phyloP scores from a whole-genome alignment of 2,888 invertebrate genomes.

The Hyalella azteca region DNA sequence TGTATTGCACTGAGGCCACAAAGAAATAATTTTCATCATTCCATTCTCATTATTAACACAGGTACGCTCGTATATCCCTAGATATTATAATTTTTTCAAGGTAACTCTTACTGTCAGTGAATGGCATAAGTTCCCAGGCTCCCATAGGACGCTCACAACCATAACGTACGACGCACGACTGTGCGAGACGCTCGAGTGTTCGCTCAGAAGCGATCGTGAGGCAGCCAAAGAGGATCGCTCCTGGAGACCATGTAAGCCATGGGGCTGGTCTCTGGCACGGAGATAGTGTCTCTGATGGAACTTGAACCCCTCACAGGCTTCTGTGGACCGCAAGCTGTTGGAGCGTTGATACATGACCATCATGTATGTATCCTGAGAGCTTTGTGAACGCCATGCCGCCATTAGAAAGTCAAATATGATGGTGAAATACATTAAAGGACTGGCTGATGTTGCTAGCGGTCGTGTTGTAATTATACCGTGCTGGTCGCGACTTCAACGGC shows the following conservation, averaged over 20 bases:
- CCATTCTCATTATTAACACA: too few species aligned
- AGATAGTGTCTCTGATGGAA: constrained; percentile 38
- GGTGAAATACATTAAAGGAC: constrained; percentile 5
- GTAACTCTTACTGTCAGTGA: not conserved
- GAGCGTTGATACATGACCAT: constrained; percentile 23
- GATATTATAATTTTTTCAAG: too few species aligned
- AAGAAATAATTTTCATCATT: too few species aligned
- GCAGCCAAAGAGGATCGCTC: not conserved
- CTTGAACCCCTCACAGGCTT: constrained; percentile 38
- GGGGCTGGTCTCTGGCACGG: constrained; percentile 4
- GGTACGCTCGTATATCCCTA: too few species aligned
- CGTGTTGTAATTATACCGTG: not conserved
- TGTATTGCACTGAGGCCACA: too few species aligned
- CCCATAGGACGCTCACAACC: constrained; percentile 1
- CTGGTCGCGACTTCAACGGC: not conserved
- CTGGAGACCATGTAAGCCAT: constrained; percentile 10
- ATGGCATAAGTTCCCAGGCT: not conserved
- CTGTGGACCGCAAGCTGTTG: constrained; percentile 26
- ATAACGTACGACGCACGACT: constrained; percentile 16
- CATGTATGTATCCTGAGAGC: constrained; percentile 8
- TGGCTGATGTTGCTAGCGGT: not conserved
- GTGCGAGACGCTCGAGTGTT: not conserved
- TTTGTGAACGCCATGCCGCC: constrained; percentile 10
- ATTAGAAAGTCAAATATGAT: constrained; percentile 37
- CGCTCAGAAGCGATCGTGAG: constrained; percentile 18